Percentiles rank a stretch among this genome's conserved stretches.
Conservation (phyloP, 2,888 invertebrate genomes). For the Acanthosepion esculentum region DNA sequence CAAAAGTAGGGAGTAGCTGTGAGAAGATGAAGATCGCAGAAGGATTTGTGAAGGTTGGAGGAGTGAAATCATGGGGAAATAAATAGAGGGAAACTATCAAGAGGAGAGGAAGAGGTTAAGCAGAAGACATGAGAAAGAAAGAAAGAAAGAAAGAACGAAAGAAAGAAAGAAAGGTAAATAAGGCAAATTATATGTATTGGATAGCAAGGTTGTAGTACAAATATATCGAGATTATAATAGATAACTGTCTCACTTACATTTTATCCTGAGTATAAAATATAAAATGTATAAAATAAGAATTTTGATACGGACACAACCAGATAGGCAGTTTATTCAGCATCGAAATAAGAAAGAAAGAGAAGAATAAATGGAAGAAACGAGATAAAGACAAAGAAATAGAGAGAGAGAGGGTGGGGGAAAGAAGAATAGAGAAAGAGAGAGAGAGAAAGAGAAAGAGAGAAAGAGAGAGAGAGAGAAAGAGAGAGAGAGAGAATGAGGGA, state of each 20-base stretch:
- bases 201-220: too few relatives aligned
- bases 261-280: too few relatives aligned
- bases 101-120: not conserved
- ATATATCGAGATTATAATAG: too few relatives aligned
- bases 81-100: not conserved
- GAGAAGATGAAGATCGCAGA: not conserved
- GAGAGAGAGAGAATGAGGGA: not conserved
- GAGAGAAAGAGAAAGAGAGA: not conserved
- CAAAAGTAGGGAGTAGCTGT: not conserved
- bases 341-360: not conserved
- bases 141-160: not conserved
- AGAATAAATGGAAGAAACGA: not conserved
- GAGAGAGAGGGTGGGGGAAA: too few relatives aligned
- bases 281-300: too few relatives aligned
- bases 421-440: not conserved
- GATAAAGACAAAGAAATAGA: not conserved
- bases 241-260: too few relatives aligned
- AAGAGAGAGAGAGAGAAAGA: accelerated
- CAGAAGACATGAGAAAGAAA: not conserved
- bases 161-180: not conserved
- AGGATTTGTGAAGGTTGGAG: not conserved
- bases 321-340: too few relatives aligned
- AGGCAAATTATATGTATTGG: too few relatives aligned
- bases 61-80: not conserved
- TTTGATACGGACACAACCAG: too few relatives aligned